Evolutionary conservation across 23 tunicate genomes (phyloP).

Genomic region (Aplidium turbinatum): DNA sequence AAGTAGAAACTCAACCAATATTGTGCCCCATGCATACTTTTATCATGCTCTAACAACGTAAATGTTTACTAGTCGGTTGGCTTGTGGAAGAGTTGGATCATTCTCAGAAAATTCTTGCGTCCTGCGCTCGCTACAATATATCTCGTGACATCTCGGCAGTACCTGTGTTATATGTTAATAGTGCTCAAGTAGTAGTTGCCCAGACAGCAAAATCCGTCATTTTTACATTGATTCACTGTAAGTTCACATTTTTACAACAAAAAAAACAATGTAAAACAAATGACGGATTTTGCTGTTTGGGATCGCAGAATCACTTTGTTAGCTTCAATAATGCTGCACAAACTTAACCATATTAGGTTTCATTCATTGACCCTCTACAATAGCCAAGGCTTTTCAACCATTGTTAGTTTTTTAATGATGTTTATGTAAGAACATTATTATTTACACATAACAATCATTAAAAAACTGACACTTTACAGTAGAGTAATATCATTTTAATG

Average conservation of each 20-base stretch:
- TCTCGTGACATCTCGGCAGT: slow-evolving; percentile 13
- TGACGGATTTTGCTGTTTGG: too few relatives aligned
- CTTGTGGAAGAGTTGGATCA: background rate
- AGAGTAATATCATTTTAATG: background rate
- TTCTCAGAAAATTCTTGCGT: slow-evolving; percentile 2
- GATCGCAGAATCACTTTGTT: too few relatives aligned
- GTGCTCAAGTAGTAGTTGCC: background rate
- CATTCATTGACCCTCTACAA: too few relatives aligned
- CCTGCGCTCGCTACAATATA: too few relatives aligned
- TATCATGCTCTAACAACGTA: background rate
- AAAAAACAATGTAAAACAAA: too few relatives aligned
- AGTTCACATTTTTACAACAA: too few relatives aligned
- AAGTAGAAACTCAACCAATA: background rate
- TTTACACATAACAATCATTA: background rate
- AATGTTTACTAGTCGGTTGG: background rate
- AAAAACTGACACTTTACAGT: background rate
- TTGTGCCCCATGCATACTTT: background rate
- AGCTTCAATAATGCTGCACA: too few relatives aligned
- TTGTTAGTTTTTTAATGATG: background rate
- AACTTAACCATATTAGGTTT: too few relatives aligned
- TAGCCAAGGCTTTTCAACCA: background rate
- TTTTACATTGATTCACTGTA: too few relatives aligned
- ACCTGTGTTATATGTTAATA: slow-evolving; percentile 5
- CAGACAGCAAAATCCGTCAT: too few relatives aligned
- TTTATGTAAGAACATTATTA: background rate